phyloP scores from a whole-genome alignment of 2,113 vertebrate species.

The Anoura caudifer region DNA sequence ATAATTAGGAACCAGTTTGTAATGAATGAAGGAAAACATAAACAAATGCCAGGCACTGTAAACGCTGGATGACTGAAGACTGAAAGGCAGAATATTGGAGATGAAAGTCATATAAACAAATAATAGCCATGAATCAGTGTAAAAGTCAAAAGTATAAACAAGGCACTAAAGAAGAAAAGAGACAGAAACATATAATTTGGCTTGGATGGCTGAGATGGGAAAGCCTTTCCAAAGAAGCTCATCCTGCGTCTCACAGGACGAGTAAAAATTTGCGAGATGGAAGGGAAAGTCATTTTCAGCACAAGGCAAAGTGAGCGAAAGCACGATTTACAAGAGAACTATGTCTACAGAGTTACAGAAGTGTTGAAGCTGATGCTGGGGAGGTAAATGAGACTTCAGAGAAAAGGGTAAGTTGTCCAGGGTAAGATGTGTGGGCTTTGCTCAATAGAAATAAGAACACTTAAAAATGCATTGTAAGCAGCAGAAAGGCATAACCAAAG shows the following conservation, averaged over 20 bases:
- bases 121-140: background rate
- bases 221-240: background rate
- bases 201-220: background rate
- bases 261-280: background rate
- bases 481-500: background rate
- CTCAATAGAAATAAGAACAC: background rate
- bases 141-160: background rate
- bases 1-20: background rate
- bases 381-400: background rate
- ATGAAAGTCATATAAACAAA: background rate
- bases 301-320: background rate
- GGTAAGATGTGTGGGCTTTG: background rate
- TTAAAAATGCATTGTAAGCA: background rate
- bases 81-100: background rate
- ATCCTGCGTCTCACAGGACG: background rate
- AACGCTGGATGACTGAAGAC: background rate
- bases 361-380: background rate
- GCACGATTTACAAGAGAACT: background rate
- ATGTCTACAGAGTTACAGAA: background rate
- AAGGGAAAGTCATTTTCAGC: background rate
- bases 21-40: background rate
- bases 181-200: background rate
- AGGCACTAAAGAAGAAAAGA: background rate
- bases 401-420: background rate
- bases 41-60: background rate